These are phyloP conservation scores for Australoheros facetus DNA, from an alignment of 2,797 vertebrate genomes.

Conservation along the genomic window DNA sequence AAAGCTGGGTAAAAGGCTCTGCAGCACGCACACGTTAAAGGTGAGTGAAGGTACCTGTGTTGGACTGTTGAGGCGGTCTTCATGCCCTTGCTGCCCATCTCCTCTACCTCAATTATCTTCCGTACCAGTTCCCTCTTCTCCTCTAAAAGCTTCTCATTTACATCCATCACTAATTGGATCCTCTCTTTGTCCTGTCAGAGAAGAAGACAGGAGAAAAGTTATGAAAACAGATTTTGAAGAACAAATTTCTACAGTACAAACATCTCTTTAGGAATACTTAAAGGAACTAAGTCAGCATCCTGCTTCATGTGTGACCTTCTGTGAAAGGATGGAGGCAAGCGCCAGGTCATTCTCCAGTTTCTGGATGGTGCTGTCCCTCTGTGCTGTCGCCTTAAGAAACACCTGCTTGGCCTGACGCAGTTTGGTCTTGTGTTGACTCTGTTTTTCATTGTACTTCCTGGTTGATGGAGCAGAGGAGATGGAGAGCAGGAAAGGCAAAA, in stretches of 20 bases:
- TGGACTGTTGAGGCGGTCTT: conserved; percentile 77
- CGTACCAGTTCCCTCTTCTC: conserved; percentile 87
- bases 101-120: conserved; percentile 86
- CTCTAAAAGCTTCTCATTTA: conserved; percentile 89
- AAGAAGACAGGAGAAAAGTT: background rate
- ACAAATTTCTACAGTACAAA: background rate
- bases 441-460: conserved; percentile 90
- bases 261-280: background rate
- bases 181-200: conserved; percentile 83
- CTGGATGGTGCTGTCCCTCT: conserved; percentile 86
- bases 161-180: conserved; percentile 83
- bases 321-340: conserved; percentile 81
- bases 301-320: conserved; percentile 80
- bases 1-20: background rate
- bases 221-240: background rate
- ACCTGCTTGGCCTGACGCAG: conserved; percentile 87
- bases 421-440: conserved; percentile 87
- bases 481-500: background rate
- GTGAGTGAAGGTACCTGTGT: conserved; percentile 81
- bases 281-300: background rate
- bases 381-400: conserved; percentile 83
- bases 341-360: conserved; percentile 87
- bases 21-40: background rate
- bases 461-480: background rate
- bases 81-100: conserved; percentile 79